Evolutionary conservation across 2,888 invertebrate species (phyloP), one percentile per base, ranked within the genome.

Genomic region (Trichopria drosophilae): DNA sequence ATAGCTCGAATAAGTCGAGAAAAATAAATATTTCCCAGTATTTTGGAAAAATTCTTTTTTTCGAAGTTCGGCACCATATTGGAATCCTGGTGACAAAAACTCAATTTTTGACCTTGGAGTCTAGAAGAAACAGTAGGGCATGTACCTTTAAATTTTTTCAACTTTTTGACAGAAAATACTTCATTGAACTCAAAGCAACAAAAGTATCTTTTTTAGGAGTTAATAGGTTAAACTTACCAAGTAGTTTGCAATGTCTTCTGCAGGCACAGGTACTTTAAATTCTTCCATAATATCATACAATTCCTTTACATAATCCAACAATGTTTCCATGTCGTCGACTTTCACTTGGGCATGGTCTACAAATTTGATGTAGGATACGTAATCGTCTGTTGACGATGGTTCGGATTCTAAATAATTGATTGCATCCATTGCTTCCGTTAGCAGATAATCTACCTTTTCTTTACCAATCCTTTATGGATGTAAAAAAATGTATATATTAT

Each of bases 201-300:
- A 26, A 26, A 26, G n/a, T 26, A n/a, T 16, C 6, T 40, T 41
- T 24, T 10, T 6, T n/a, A 6, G n/a, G 22, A n/a, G 15, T 29
- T 16, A 50, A 13, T 6, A 12, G 9, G 29, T 44, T 44, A 24
- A 73, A 72, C 42, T 56, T 65, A 77, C 77, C 66, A 70, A 59
- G 67, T 83, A 86, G 54, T 82, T 82, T 4, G 80, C 79, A 76
- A 82, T 80, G 58, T 90, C 90, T 42, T 90, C 88, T 0, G 84
- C 82, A 1, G 87, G 82, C 41, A 88, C 82, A 0, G 82, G 79
- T 48, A 93, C 88, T 19, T 80, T 76, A 70, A 85, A 93, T 67
- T 90, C 86, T 50, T 90, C 89, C 77, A 91, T 88, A 4, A 93
- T 80, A 58, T 92, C 87, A 68, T 92, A 89, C 50, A 92, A 76